phyloP scores from a whole-genome alignment of 1,140 invertebrate species.

The Propsilocerus akamusi region DNA sequence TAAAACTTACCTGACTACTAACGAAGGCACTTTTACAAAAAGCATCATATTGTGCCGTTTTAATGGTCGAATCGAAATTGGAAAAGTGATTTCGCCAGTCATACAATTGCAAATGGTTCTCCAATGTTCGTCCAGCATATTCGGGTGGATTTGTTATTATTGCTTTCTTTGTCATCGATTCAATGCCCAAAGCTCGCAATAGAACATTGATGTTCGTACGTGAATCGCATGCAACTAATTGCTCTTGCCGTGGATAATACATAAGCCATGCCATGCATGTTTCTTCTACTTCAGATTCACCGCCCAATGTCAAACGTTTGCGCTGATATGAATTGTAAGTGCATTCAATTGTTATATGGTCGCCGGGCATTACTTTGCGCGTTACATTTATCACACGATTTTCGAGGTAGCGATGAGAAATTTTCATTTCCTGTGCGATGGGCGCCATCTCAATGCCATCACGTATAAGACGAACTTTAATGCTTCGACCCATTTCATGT shows the following conservation, averaged over 20 bases:
- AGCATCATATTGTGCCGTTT: background rate
- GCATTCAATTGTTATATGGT: slow-evolving; percentile 50
- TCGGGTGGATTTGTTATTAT: slow-evolving; percentile 26
- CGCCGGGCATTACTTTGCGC: slow-evolving; percentile 38
- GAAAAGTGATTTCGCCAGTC: slow-evolving; percentile 49
- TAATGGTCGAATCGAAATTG: background rate
- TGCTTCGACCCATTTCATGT: slow-evolving; percentile 41
- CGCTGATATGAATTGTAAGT: slow-evolving; percentile 48
- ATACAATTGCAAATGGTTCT: slow-evolving; percentile 42
- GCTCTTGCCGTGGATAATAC: background rate
- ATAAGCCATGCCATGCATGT: background rate
- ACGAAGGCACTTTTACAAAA: background rate
- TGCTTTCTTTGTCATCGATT: background rate
- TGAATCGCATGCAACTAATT: background rate
- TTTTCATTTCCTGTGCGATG: slow-evolving; percentile 42
- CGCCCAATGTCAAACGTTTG: slow-evolving; percentile 42
- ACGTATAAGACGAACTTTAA: slow-evolving; percentile 40
- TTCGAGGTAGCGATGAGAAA: slow-evolving; percentile 47
- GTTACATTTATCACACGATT: slow-evolving; percentile 37
- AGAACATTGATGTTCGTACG: background rate
- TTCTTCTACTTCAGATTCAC: background rate
- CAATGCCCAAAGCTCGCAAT: background rate
- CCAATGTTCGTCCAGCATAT: slow-evolving; percentile 43
- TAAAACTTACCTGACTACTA: slow-evolving; percentile 1
- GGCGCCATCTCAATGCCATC: slow-evolving; percentile 37